phyloP scores from a whole-genome alignment of 2,888 invertebrate genomes.

The Torymus texanus region DNA sequence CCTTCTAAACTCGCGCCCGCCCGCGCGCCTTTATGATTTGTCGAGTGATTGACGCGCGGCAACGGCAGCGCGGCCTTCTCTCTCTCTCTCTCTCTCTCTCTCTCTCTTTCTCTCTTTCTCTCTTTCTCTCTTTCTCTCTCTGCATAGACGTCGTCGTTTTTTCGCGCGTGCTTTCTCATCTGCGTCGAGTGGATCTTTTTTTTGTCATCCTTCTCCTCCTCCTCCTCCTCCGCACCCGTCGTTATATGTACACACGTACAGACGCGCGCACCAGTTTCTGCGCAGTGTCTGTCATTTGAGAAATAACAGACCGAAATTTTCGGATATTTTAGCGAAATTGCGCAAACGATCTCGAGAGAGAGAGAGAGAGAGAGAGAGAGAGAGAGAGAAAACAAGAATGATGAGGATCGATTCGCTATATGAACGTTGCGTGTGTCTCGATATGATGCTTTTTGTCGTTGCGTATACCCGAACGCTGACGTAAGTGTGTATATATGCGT shows the following conservation, averaged over 20 bases:
- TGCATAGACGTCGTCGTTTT: not conserved
- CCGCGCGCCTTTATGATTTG: constrained; percentile 37
- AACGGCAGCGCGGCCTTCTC: constrained; percentile 5
- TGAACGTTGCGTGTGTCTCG: not conserved
- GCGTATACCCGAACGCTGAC: too few species aligned
- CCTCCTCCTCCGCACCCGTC: not conserved
- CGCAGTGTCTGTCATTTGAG: constrained; percentile 25
- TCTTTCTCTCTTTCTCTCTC: not conserved
- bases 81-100: not conserved
- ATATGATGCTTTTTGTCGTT: constrained; percentile 3
- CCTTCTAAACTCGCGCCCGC: constrained; percentile 8
- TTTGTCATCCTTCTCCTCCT: not conserved
- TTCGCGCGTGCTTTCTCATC: constrained; percentile 11
- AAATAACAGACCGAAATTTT: constrained; percentile 40
- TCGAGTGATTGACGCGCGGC: constrained; percentile 37
- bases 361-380: too few species aligned
- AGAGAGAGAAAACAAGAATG: too few species aligned
- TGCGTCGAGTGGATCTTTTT: constrained; percentile 26
- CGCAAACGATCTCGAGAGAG: constrained; percentile 13
- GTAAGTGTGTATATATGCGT: too few species aligned
- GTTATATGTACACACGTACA: not conserved
- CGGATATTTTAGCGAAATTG: constrained; percentile 34
- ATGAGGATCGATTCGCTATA: constrained; percentile 3
- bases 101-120: not conserved
- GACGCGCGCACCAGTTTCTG: not conserved